These are phyloP conservation scores for Podarcis muralis DNA, from an alignment of 2,113 vertebrate genomes.

Conservation along the genomic window DNA sequence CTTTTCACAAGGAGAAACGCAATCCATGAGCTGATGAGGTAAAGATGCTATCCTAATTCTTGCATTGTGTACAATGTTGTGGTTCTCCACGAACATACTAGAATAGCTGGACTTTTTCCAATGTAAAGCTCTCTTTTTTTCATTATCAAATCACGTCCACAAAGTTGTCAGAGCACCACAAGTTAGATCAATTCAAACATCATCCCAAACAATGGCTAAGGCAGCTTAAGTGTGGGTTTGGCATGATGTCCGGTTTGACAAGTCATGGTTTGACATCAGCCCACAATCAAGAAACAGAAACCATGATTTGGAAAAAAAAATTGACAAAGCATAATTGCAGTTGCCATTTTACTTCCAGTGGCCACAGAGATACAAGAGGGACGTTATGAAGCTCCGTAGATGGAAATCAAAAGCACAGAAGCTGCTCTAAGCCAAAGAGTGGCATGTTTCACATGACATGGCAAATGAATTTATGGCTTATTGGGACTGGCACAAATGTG, in stretches of 20 bases:
- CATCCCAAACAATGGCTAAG: background rate
- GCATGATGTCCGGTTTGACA: background rate
- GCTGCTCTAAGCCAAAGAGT: background rate
- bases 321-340: background rate
- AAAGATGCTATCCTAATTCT: too few relatives aligned
- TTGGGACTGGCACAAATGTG: too few relatives aligned
- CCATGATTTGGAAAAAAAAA: background rate
- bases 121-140: background rate
- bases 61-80: background rate
- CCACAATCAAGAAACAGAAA: background rate
- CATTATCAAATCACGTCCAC: background rate
- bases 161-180: background rate
- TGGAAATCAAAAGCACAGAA: background rate
- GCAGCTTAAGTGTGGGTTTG: background rate
- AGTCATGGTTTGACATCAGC: background rate
- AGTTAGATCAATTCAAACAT: background rate
- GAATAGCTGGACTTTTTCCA: background rate
- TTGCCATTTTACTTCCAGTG: background rate
- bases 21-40: background rate
- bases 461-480: too few relatives aligned
- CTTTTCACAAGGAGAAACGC: background rate
- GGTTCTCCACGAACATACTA: background rate
- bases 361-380: background rate
- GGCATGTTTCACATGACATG: too few relatives aligned
- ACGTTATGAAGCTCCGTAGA: background rate